Conservation (phyloP, 2,113 vertebrate genomes). For the Gadus chalcogrammus region DNA sequence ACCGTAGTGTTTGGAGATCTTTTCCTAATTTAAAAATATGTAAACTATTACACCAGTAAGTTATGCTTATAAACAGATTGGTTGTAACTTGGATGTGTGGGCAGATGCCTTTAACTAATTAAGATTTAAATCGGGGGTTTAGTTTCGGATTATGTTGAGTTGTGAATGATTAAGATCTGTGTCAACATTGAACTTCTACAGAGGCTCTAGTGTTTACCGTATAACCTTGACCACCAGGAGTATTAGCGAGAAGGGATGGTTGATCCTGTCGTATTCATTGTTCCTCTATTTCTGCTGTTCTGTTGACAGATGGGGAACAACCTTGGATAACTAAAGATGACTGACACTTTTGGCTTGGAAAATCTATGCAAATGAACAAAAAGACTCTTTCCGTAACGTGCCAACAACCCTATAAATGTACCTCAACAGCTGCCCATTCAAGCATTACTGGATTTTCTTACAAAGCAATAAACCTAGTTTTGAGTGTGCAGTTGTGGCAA, state of each 20-base stretch:
- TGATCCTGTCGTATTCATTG: slow-evolving; percentile 42
- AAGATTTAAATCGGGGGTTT: background rate
- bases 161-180: background rate
- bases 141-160: background rate
- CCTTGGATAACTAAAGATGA: slow-evolving; percentile 68
- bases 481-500: slow-evolving; percentile 66
- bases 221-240: slow-evolving; percentile 30
- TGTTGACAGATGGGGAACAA: slow-evolving; percentile 79
- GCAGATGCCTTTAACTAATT: background rate
- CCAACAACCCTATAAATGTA: slow-evolving; percentile 51
- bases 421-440: slow-evolving; percentile 42
- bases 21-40: background rate
- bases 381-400: slow-evolving; percentile 45
- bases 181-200: too few relatives aligned
- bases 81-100: too few relatives aligned
- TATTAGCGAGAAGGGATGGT: background rate
- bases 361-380: slow-evolving; percentile 57
- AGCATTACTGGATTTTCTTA: slow-evolving; percentile 50
- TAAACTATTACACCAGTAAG: too few relatives aligned
- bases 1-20: too few relatives aligned
- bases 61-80: too few relatives aligned
- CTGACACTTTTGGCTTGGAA: slow-evolving; percentile 40
- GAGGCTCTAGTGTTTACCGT: too few relatives aligned
- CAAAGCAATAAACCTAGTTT: slow-evolving; percentile 42
- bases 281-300: slow-evolving; percentile 51